phyloP scores from a whole-genome alignment of 2,888 invertebrate genomes.

The Osmoderma eremita region DNA sequence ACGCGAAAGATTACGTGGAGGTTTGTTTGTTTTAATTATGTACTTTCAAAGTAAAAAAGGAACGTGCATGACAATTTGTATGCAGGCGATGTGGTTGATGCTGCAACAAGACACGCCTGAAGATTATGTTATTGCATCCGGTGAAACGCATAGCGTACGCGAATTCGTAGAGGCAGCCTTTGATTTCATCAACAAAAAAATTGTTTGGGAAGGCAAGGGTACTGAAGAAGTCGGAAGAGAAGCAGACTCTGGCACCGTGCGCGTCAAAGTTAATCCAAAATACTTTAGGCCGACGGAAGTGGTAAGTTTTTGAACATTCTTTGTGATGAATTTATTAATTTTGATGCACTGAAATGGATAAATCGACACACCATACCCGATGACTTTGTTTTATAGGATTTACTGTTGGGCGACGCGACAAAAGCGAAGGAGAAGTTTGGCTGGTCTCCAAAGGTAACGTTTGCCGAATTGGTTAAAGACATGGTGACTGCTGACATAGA shows the following conservation, averaged over 20 bases:
- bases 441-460: conserved; percentile 88
- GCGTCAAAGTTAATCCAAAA: conserved; percentile 91
- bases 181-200: conserved; percentile 79
- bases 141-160: conserved; percentile 92
- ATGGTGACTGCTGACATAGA: conserved; percentile 94
- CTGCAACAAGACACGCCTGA: conserved; percentile 90
- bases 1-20: conserved; percentile 95
- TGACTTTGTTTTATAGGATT: conserved; percentile 69
- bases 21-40: conserved; percentile 61
- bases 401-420: conserved; percentile 90
- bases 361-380: neutral
- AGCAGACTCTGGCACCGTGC: conserved; percentile 75
- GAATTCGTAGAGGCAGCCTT: conserved; percentile 97
- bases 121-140: conserved; percentile 98
- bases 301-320: conserved; percentile 69
- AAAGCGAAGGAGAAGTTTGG: conserved; percentile 89
- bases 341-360: neutral
- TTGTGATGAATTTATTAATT: neutral
- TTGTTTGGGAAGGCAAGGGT: conserved; percentile 90
- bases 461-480: conserved; percentile 86
- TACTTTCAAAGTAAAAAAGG: neutral
- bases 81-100: conserved; percentile 97
- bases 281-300: conserved; percentile 99
- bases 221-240: conserved; percentile 82
- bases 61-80: conserved; percentile 7